phyloP scores from a whole-genome alignment of 2,888 invertebrate species.

The Tenthredo distinguenda region DNA sequence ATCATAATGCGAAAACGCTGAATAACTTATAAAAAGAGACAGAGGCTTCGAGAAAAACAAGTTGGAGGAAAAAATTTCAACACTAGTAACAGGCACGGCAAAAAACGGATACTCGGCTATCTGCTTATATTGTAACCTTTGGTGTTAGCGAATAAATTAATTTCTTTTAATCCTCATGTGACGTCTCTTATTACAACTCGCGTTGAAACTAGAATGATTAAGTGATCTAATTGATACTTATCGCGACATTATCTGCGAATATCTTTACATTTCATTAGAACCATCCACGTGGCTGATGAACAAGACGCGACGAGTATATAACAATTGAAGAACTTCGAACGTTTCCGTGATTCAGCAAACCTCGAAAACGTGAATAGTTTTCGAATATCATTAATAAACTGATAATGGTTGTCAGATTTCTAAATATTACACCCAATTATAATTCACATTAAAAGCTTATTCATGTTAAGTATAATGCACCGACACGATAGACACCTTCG shows the following conservation, averaged over 20 bases:
- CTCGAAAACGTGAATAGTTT: background rate
- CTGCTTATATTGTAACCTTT: conserved; percentile 4
- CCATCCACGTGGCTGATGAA: background rate
- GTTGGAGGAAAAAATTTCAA: conserved; percentile 15
- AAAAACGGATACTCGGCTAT: background rate
- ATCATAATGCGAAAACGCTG: background rate
- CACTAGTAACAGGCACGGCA: background rate
- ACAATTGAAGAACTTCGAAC: background rate
- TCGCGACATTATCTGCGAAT: conserved; percentile 19
- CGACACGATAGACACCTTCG: background rate
- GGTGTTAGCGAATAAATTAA: conserved; percentile 33
- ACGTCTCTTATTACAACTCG: conserved; percentile 23
- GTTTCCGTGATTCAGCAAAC: background rate
- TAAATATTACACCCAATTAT: background rate
- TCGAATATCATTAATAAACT: background rate
- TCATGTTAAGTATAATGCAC: background rate
- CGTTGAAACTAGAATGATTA: conserved; percentile 29
- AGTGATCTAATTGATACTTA: conserved; percentile 45
- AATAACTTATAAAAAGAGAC: background rate
- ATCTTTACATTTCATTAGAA: conserved; percentile 31
- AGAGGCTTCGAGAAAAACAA: conserved; percentile 4
- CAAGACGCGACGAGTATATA: background rate
- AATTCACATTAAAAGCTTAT: conserved; percentile 17
- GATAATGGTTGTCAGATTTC: background rate
- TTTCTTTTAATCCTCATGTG: background rate